Base-by-base conservation (phyloP, 2,888 invertebrate genomes). In the Tachina fera region DNA sequence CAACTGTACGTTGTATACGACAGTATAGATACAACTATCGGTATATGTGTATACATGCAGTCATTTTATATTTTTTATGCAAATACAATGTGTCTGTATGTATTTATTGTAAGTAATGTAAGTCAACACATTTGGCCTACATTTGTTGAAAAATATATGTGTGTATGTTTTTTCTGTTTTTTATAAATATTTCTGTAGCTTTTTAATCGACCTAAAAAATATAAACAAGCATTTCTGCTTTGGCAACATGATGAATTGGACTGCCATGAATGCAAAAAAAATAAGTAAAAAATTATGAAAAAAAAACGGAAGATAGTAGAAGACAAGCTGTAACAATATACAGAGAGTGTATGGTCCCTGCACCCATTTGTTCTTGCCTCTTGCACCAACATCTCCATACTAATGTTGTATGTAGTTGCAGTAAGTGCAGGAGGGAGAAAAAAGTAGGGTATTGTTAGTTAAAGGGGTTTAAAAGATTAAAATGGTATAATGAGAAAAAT, bases 221-320 rank as follows among this genome's bases (percentile, higher is more conserved):
- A 86, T 76, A 86, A 86, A 83, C 83, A 83, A 83, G 75, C 79
- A 83, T 78, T 85, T 77, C 74, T 65, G 76, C 86, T 86, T 86
- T 86, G 86, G 79, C 86, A 86, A 83, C 86, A 76, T 86, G 86
- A 86, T 86, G 86, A 86, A 86, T 86, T 86, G 83, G 83, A 86
- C 79, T 80, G 83, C 86, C 71, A 72, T 72, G 67, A 83, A 86
- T 86, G 61, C 72, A 72, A 43, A 67, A 75, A 61, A 53, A 63
- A 61, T 60, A 43, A 22, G 51, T 19, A 41, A 0, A 16, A 22
- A 45, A 63, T 19, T 22, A 45, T n/a, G 39, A 51, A 45, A 58
- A 19, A 63, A 14, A 53, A 41, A 31, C 60, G 13, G 45, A 75
- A 56, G 53, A n/a, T 47, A 68, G 39, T 56, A 49, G 56, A 79